Evolutionary conservation across 2,113 vertebrate genomes (phyloP), one percentile per base, ranked within the genome.

Genomic region (Leucosticte australis): DNA sequence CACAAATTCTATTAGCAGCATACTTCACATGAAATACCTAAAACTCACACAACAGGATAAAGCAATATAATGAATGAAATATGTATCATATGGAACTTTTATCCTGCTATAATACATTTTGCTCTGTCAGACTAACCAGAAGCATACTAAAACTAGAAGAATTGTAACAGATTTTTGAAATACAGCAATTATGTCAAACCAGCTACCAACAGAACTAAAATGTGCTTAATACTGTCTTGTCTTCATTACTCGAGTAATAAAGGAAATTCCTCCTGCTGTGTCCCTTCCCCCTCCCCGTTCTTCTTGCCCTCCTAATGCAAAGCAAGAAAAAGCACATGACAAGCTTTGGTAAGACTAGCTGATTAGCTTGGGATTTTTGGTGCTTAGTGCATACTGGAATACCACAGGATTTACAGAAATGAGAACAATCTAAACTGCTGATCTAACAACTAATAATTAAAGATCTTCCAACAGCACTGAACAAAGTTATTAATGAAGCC

Each of bases 251-350:
- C 44, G 30, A 83, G 21, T 47, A 88, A 89, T 26, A 52, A 1
- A 76, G 84, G 63, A 69, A 92, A 67, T 65, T 74, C 47, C 11
- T 86, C 30, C n/a, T 84, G 46, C 44, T 74, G 35, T 59, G 64
- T n/a, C 79, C 67, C 39, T 67, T 70, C 67, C 67, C 59, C 84
- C 39, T 39, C 37, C 47, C 11, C 0, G 0, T 62, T 94, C 12
- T 55, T 78, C 49, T 77, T 92, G 81, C 68, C 64, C 63, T 89
- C 73, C 56, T 89, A 93, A 93, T 79, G 73, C 92, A 91, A 95
- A 94, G 65, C 90, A 94, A 94, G 88, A 74, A 91, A 71, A 85
- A 97, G 89, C 93, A 90, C 92, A 92, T 96, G 96, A 96, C 14
- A 3, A 49, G 76, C 74, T 96, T 95, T 92, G 89, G 77, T 78